These are phyloP conservation scores for Latrodectus hesperus DNA, from an alignment of 2,888 invertebrate genomes.

Conservation along the genomic window DNA sequence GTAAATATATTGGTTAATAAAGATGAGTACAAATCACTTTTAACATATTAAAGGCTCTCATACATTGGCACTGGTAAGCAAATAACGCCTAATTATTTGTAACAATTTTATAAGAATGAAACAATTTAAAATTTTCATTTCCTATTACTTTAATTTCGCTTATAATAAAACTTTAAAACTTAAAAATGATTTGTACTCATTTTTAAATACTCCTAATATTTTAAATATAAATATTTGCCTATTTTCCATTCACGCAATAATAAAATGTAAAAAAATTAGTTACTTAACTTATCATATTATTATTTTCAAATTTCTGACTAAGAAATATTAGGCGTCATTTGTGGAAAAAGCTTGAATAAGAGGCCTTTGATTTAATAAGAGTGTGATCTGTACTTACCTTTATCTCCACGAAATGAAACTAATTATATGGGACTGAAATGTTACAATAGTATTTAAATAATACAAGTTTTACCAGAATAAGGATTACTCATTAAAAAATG, in stretches of 20 bases:
- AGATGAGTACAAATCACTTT: constrained; percentile 63
- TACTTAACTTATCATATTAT: constrained; percentile 13
- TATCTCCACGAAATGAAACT: not conserved
- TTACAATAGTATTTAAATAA: not conserved
- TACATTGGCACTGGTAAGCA: no score
- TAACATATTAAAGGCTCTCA: not conserved
- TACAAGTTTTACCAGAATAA: no score
- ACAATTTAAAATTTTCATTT: not conserved
- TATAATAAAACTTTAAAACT: not conserved
- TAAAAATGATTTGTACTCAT: constrained; percentile 61
- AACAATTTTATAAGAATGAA: not conserved
- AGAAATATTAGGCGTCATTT: constrained; percentile 30
- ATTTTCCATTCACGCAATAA: no score
- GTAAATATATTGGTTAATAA: not conserved
- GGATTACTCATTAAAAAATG: no score
- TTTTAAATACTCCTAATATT: not conserved
- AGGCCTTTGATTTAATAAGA: constrained; percentile 31
- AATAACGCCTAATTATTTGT: constrained; percentile 40
- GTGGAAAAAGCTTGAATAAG: constrained; percentile 4
- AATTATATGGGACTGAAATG: not conserved
- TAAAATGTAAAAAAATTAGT: not conserved
- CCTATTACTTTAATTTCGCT: no score
- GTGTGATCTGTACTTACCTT: constrained; percentile 66
- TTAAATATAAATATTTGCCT: not conserved
- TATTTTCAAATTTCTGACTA: not conserved